Conservation (phyloP, 2,113 vertebrate species). For the Tinamus guttatus region DNA sequence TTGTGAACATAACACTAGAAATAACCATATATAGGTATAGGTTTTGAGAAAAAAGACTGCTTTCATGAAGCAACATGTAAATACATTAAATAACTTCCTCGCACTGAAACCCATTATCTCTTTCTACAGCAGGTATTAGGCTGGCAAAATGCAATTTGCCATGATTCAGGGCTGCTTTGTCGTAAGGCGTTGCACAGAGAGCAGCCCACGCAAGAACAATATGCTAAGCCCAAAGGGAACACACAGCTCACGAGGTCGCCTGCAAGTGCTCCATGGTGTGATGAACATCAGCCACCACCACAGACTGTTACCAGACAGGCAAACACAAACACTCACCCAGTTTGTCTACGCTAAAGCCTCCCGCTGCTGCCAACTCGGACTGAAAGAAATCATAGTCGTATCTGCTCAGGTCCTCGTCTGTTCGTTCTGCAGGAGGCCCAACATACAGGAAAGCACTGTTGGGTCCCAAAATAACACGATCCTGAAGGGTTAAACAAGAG, state of each 20-base stretch:
- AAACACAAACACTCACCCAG: slow-evolving; percentile 70
- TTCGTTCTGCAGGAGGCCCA: slow-evolving; percentile 84
- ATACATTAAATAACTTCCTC: not conserved
- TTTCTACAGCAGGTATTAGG: not conserved
- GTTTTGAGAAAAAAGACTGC: no score
- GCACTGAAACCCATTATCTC: not conserved
- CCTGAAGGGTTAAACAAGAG: slow-evolving; percentile 67
- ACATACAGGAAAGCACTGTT: slow-evolving; percentile 87
- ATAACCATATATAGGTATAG: not conserved
- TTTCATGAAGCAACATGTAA: not conserved
- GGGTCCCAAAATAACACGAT: slow-evolving; percentile 87
- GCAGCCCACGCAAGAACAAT: not conserved
- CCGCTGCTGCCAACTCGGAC: slow-evolving; percentile 85
- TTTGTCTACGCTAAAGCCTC: slow-evolving; percentile 80
- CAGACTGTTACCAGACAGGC: not conserved
- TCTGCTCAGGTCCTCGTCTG: slow-evolving; percentile 80
- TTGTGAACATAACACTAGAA: not conserved
- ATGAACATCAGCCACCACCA: not conserved
- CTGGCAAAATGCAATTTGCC: not conserved
- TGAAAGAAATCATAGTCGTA: slow-evolving; percentile 92
- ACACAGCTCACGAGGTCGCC: not conserved
- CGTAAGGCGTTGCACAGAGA: not conserved
- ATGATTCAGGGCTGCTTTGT: not conserved
- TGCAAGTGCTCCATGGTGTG: no score
- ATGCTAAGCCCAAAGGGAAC: not conserved